Conservation (phyloP, 2,888 invertebrate genomes). For the Sepiola atlantica region DNA sequence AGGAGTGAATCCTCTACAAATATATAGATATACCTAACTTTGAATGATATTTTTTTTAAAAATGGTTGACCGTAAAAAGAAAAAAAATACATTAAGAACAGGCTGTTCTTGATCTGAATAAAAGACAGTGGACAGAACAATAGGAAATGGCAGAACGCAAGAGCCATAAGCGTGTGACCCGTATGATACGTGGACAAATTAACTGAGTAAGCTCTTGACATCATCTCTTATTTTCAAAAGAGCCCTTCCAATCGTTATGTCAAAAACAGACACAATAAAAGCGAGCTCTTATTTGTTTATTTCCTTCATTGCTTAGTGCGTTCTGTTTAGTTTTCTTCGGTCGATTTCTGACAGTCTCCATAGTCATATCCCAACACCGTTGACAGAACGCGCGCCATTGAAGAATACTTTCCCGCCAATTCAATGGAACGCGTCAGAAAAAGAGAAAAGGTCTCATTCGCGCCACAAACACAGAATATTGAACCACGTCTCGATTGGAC, state of each 20-base stretch:
- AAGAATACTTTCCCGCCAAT: not conserved
- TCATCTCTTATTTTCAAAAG: not conserved
- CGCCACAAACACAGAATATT: not conserved
- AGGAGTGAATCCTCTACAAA: no score
- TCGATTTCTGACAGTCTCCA: not conserved
- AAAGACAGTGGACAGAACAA: not conserved
- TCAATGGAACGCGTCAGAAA: not conserved
- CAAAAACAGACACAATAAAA: not conserved
- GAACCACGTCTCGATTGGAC: not conserved
- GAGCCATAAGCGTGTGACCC: not conserved
- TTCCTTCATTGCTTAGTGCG: not conserved
- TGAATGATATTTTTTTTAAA: no score
- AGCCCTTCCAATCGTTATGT: not conserved
- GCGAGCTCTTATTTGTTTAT: not conserved
- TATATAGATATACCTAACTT: no score
- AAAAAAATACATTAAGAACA: not conserved
- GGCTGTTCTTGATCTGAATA: not conserved
- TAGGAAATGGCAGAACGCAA: not conserved
- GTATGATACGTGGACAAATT: not conserved
- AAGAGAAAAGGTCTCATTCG: not conserved
- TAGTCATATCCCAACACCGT: not conserved
- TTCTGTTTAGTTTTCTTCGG: not conserved
- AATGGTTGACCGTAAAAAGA: not conserved
- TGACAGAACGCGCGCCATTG: not conserved
- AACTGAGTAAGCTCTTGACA: not conserved